These are phyloP conservation scores for Ceyx melanurus DNA, from an alignment of 2,113 vertebrate species.

Conservation along the genomic window DNA sequence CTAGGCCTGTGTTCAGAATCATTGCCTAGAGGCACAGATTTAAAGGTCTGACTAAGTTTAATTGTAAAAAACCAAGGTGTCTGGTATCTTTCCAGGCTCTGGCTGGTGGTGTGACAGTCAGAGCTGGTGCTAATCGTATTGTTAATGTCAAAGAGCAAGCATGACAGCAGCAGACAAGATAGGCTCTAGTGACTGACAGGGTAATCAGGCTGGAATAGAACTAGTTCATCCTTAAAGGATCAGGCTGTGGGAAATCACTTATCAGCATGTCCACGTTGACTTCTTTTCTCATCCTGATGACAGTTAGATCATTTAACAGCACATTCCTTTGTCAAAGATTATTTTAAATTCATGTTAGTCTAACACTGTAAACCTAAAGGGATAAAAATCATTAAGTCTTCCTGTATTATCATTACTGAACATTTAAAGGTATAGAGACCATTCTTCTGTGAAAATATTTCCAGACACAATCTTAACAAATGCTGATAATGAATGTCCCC, in stretches of 20 bases:
- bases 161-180: slow-evolving; percentile 71
- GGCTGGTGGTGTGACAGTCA: slow-evolving; percentile 58
- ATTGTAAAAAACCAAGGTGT: slow-evolving; percentile 31
- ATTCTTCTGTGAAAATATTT: slow-evolving; percentile 24
- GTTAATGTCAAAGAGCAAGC: slow-evolving; percentile 72
- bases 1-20: background rate
- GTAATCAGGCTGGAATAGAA: slow-evolving; percentile 72
- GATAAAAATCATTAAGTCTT: slow-evolving; percentile 12
- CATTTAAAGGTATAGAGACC: background rate
- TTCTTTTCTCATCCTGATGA: slow-evolving; percentile 57
- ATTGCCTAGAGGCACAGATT: slow-evolving; percentile 12
- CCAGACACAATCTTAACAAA: background rate
- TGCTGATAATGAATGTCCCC: background rate
- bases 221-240: slow-evolving; percentile 71
- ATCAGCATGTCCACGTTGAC: slow-evolving; percentile 69
- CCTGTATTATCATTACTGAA: background rate
- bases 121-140: slow-evolving; percentile 72
- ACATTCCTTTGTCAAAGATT: slow-evolving; percentile 35
- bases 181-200: slow-evolving; percentile 73
- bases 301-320: slow-evolving; percentile 61
- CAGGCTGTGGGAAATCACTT: slow-evolving; percentile 60
- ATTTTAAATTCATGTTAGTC: slow-evolving; percentile 68
- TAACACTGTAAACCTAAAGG: slow-evolving; percentile 36
- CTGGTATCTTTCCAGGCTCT: slow-evolving; percentile 8
- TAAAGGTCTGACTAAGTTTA: slow-evolving; percentile 54